Evolutionary conservation across 2,797 vertebrate genomes (phyloP).

Genomic region (Gambelia wislizenii): DNA sequence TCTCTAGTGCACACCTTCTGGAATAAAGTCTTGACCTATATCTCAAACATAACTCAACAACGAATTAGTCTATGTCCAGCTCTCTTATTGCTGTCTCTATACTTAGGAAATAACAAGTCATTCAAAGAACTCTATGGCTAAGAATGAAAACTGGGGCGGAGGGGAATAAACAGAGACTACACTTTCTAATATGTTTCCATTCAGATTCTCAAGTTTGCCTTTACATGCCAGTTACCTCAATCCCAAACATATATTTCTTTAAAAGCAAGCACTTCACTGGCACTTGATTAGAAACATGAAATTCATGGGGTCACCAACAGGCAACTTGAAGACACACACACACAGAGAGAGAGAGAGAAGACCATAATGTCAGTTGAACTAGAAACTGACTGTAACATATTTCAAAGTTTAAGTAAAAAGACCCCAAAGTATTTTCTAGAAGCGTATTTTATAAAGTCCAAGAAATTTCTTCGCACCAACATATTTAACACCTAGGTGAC

Average conservation of each 20-base stretch:
- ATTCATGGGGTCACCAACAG: too few relatives aligned
- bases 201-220: neutral
- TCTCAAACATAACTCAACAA: too few relatives aligned
- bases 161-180: neutral
- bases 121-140: neutral
- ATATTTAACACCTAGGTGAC: neutral
- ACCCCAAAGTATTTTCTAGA: neutral
- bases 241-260: neutral
- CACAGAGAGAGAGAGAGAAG: too few relatives aligned
- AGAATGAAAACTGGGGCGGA: neutral
- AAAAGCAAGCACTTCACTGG: neutral
- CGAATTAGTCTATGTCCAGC: too few relatives aligned
- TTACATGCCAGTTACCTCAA: neutral
- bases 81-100: too few relatives aligned
- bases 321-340: too few relatives aligned
- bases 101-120: too few relatives aligned
- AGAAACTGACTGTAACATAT: neutral
- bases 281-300: neutral
- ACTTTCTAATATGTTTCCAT: neutral
- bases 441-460: neutral
- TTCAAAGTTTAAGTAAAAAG: neutral
- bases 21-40: too few relatives aligned
- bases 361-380: neutral
- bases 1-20: too few relatives aligned
- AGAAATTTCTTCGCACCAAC: neutral